Base-by-base conservation (phyloP, 2,888 invertebrate species). In the Punctoribates punctum region DNA sequence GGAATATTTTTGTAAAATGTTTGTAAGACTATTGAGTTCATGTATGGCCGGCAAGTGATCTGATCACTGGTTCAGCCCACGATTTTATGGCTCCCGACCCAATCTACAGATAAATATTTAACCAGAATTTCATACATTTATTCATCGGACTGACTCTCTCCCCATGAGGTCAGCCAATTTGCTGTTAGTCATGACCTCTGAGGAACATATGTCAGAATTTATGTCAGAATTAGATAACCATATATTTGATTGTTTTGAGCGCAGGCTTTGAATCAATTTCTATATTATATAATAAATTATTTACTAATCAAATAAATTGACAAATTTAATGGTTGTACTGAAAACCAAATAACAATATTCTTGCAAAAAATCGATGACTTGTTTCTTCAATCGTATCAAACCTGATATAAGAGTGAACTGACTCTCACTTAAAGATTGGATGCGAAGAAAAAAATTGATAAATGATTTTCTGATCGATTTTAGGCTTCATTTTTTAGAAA, bases 81-180 rank as follows among this genome's bases (percentile, higher is more conserved):
- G 6, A 25, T 57, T 25, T 57, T 8, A 20, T 11, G 1, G 13
- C 20, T 25, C 6, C 25, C 25, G 20, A 20, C 8, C 4, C 54
- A 1, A n/a, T 54, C 4, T 23, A 25, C 9, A 1, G 57, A 57
- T 57, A 57, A 57, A 57, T 57, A 57, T 57, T 57, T 57, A 13
- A 57, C 57, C 25, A 57, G 13, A 23, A 20, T 11, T 57, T 57
- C 57, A 65, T 65, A 65, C 65, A 65, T 65, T 34, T 65, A 38
- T 65, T 29, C 65, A 38, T 38, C 5, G 42, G 42, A 8, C 42
- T 13, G 8, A 5, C n/a, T 34, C 17, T 15, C 34, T n/a, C 65
- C 65, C 65, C 65, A 65, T 65, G 65, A 34, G 65, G 65, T 65
- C 38, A 65, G 17, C 29, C 65, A 65, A 34, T 34, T 34, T 65